phyloP scores from a whole-genome alignment of 2,888 invertebrate species.

The Drosophila bunnanda region DNA sequence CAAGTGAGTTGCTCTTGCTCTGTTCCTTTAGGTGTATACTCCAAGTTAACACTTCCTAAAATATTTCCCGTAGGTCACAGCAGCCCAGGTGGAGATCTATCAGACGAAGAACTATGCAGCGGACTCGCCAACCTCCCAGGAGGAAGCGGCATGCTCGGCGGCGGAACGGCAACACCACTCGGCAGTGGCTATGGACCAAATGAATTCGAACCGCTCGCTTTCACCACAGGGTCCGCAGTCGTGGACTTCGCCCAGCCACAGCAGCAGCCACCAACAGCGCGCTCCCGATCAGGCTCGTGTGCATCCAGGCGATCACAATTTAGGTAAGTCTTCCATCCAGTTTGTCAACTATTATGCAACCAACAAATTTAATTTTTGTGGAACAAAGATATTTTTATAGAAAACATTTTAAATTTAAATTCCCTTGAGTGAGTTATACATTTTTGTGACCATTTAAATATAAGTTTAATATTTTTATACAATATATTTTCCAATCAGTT shows the following conservation, averaged over 20 bases:
- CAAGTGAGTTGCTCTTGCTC: slow-evolving; percentile 82
- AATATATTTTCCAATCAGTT: background rate
- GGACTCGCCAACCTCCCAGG: slow-evolving; percentile 84
- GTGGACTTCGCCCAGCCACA: slow-evolving; percentile 85
- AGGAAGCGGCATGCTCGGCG: slow-evolving; percentile 77
- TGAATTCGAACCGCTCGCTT: slow-evolving; percentile 85
- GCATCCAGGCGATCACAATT: slow-evolving; percentile 85
- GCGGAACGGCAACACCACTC: slow-evolving; percentile 84
- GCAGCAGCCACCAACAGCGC: slow-evolving; percentile 81
- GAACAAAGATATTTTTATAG: slow-evolving; percentile 10
- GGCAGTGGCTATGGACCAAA: slow-evolving; percentile 84
- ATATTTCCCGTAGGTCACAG: slow-evolving; percentile 82
- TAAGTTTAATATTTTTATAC: background rate
- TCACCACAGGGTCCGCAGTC: slow-evolving; percentile 84
- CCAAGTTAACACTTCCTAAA: background rate
- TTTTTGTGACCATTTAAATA: background rate
- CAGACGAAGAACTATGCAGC: slow-evolving; percentile 85
- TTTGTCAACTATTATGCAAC: background rate
- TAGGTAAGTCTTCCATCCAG: slow-evolving; percentile 76
- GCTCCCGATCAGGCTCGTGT: slow-evolving; percentile 85
- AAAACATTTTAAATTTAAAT: slow-evolving; percentile 14
- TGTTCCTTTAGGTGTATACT: background rate
- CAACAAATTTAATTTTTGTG: background rate
- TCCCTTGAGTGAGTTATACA: background rate
- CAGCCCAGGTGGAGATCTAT: slow-evolving; percentile 86